Conservation (phyloP, 2,113 vertebrate species). For the Cyprinodon brontotheroides region DNA sequence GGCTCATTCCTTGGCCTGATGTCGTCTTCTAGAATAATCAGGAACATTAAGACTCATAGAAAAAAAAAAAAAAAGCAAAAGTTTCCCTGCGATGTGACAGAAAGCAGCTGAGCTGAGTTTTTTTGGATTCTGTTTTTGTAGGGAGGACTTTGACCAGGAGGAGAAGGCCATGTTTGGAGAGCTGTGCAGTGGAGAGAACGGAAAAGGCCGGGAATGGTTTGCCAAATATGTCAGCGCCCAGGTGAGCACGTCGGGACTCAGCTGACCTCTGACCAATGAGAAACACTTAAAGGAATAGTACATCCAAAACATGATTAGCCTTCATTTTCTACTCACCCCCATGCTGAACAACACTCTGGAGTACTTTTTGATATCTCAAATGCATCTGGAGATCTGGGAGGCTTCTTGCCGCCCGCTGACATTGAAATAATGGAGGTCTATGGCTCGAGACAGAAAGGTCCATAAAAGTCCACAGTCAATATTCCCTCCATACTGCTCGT, state of each 20-base stretch:
- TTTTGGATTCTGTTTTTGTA: constrained; percentile 51
- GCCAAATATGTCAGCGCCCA: constrained; percentile 92
- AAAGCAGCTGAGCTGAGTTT: background rate
- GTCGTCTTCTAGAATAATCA: background rate
- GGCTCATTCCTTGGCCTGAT: background rate
- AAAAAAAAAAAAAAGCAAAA: background rate
- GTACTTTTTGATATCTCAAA: too few relatives aligned
- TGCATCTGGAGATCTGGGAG: too few relatives aligned
- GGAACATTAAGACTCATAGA: background rate
- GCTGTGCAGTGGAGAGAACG: constrained; percentile 87
- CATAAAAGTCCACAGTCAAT: too few relatives aligned
- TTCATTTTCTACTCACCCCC: too few relatives aligned
- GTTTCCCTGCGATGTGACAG: background rate
- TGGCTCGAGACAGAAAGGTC: too few relatives aligned
- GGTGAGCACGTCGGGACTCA: constrained; percentile 68
- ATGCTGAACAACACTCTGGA: too few relatives aligned
- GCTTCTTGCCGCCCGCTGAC: too few relatives aligned
- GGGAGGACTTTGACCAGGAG: constrained; percentile 93
- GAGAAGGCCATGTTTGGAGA: constrained; percentile 94
- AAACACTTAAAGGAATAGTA: too few relatives aligned
- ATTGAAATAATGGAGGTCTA: too few relatives aligned
- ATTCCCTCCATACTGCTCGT: too few relatives aligned
- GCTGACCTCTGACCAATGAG: background rate
- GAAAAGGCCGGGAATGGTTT: constrained; percentile 96
- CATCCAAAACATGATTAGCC: too few relatives aligned